Evolutionary conservation across 37 sponge, comb jelly and placozoan species (phyloP), one percentile per base, ranked within the genome.

Genomic region (Ephydatia muelleri): DNA sequence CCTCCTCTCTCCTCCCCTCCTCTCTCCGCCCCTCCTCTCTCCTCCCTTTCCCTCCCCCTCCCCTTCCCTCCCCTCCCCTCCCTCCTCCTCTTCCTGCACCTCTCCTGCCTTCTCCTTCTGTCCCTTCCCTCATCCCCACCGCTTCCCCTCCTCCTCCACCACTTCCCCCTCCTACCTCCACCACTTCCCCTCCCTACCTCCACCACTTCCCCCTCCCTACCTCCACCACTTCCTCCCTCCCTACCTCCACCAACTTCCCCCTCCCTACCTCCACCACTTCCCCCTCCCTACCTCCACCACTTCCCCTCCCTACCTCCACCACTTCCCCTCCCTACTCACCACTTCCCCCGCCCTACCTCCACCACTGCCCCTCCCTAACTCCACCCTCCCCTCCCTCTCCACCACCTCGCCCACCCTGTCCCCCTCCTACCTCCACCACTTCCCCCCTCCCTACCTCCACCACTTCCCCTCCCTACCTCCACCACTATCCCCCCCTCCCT

Each of bases 11-110:
- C 48, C 5, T 38, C 66, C 49, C 35, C 38, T 3, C 29, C 84
- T 27, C 68, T 90, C 3, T 22, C 76, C 29, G 73, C 75, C 38
- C 85, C 86, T 71, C 77, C 86, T 36, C 16, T 37, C 22, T 85
- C 78, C 72, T 91, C 86, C 70, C 66, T 77, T 66, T 26, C 34
- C 29, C 87, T 86, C 74, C 87, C 87, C 6, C 80, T 91, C 3
- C 66, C 6, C 25, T 71, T 81, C 38, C 72, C 82, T 29, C 83
- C 87, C 33, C 38, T 66, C 40, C 11, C 77, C 67, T 23, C 38
- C 0, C 38, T 78, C 37, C 75, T 21, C 3, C 84, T 83, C n/a
- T 80, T 75, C 16, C 48, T 73, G 6, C 83, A 78, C 2, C 36
- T 38, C n/a, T 80, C 89, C 28, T 28, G 83, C 13, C 84, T 79